Percentiles rank a stretch among this genome's conserved stretches.
Conservation (phyloP, 2,888 invertebrate genomes). For the Dysmachus trigonus region DNA sequence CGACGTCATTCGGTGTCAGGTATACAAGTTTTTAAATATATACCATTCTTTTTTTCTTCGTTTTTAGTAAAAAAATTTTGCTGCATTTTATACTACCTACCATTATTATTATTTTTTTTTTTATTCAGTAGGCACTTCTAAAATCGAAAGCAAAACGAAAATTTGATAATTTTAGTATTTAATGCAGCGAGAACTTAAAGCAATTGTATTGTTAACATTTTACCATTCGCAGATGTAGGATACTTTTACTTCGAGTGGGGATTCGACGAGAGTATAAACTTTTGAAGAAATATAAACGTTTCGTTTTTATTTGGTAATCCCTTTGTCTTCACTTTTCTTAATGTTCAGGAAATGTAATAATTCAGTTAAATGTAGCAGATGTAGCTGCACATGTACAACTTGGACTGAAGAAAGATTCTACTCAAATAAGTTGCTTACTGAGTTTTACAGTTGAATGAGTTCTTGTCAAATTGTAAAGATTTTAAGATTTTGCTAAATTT, state of each 20-base stretch:
- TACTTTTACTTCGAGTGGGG: neutral
- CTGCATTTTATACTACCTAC: neutral
- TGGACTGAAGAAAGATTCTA: neutral
- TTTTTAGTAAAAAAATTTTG: neutral
- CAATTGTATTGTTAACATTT: neutral
- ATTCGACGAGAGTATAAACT: neutral
- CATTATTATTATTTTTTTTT: neutral
- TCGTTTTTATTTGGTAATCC: neutral
- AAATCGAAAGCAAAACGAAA: neutral
- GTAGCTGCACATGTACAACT: too few relatives aligned
- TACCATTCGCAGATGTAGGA: neutral
- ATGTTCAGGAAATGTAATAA: neutral
- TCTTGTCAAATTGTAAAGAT: too few relatives aligned
- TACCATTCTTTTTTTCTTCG: neutral
- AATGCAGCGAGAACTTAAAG: neutral
- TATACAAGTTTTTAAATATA: slow-evolving; percentile 44
- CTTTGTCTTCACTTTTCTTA: neutral
- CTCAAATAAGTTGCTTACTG: neutral
- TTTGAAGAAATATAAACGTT: neutral
- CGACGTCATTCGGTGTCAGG: slow-evolving; percentile 54
- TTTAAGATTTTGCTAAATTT: too few relatives aligned
- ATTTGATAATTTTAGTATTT: neutral
- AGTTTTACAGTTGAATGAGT: too few relatives aligned
- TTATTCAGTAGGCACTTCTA: neutral
- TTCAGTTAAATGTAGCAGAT: neutral